Evolutionary conservation across 37 sponge, comb jelly and placozoan genomes (phyloP), one percentile per base, ranked within the genome.

Genomic region (Halisarca cf. caerulea): DNA sequence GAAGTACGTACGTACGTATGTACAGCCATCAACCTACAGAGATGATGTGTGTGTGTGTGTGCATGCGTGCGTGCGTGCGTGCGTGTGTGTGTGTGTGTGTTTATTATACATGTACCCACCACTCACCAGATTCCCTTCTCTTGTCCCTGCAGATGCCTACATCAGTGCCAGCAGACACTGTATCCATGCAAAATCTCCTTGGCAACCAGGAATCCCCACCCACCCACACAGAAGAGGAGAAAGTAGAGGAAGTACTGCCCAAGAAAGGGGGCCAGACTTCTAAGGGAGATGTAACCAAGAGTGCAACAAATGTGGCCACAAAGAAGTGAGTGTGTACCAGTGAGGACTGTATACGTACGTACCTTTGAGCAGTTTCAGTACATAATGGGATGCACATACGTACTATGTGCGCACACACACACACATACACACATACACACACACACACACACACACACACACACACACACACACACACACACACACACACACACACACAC

Each of bases 1-100:
- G 84, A 90, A 82, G 88, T 87, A 82, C 17, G 64, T 71, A 40
- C 41, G 73, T 71, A 18, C 21, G 51, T 71, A 38, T 8, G 21
- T 71, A 38, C 41, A 37, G 11, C 11, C 73, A 71, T 71, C 38
- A 20, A 38, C 37, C n/a, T n/a, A n/a, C n/a, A n/a, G n/a, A n/a
- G n/a, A n/a, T n/a, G n/a, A n/a, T 71, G 9, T 9, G 9, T 30
- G 21, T 38, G 21, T 38, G 23, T 30, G 40, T 5, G 6, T 11
- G 5, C 39, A 18, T 71, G 32, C 8, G 39, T 71, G 5, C n/a
- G n/a, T n/a, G n/a, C n/a, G n/a, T 71, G 9, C 4, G 9, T 30
- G 21, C 8, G 21, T 38, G 23, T 30, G 40, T 5, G 6, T 11
- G 5, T 30, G 41, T 71, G 32, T 4, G 39, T 71, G 5, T 39